Evolutionary conservation across 2,113 vertebrate genomes (phyloP).

Genomic region (Caranx ignobilis): DNA sequence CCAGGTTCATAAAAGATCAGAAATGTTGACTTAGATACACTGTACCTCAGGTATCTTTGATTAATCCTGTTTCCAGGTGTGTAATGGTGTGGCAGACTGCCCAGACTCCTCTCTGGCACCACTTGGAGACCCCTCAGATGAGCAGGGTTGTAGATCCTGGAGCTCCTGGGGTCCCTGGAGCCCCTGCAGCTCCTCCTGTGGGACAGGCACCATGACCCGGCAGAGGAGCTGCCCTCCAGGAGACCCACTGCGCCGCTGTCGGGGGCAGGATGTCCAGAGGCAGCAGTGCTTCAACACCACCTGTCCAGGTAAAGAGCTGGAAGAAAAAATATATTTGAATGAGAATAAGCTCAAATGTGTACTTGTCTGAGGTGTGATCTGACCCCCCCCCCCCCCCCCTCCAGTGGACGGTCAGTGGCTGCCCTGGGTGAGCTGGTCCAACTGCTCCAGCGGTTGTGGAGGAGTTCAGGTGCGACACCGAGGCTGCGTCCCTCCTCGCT

Average conservation of each 20-base stretch:
- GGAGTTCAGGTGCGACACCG: slow-evolving; percentile 84
- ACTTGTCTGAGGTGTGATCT: neutral
- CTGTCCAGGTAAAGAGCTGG: slow-evolving; percentile 80
- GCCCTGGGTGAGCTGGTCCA: slow-evolving; percentile 88
- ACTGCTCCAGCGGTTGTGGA: slow-evolving; percentile 84
- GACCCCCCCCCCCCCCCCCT: neutral
- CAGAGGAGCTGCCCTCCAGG: slow-evolving; percentile 78
- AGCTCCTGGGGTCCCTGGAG: slow-evolving; percentile 87
- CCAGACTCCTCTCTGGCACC: slow-evolving; percentile 27
- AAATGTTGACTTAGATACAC: too few relatives aligned
- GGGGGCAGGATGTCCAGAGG: slow-evolving; percentile 79
- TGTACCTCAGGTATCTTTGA: neutral
- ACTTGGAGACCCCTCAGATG: slow-evolving; percentile 74
- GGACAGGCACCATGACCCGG: slow-evolving; percentile 81
- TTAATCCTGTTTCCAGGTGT: slow-evolving; percentile 83
- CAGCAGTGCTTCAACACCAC: slow-evolving; percentile 87
- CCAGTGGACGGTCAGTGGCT: slow-evolving; percentile 89
- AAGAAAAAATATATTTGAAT: neutral
- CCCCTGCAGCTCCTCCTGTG: slow-evolving; percentile 86
- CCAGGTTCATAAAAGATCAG: too few relatives aligned
- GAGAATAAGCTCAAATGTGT: neutral
- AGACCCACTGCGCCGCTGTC: slow-evolving; percentile 79
- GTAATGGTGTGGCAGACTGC: slow-evolving; percentile 87
- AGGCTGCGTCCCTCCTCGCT: slow-evolving; percentile 84
- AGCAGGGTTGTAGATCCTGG: slow-evolving; percentile 86